These are phyloP conservation scores for Epinotia brunnichana DNA, from an alignment of 2,888 invertebrate genomes.

Conservation along the genomic window DNA sequence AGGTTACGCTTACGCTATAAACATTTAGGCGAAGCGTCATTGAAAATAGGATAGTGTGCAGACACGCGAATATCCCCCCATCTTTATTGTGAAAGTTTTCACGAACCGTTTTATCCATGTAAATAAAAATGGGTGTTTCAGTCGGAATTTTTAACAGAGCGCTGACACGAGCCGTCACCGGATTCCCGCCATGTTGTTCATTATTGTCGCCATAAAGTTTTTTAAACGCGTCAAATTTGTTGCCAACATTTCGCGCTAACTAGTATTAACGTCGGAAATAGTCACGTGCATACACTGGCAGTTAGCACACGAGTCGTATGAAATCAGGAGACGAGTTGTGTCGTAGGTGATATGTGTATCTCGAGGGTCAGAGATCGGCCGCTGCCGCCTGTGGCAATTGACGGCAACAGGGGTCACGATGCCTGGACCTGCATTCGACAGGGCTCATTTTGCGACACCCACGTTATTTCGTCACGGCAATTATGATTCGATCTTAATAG, in stretches of 20 bases:
- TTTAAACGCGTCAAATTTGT: conserved; percentile 7
- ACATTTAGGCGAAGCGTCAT: conserved; percentile 46
- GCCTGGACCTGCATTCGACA: conserved; percentile 66
- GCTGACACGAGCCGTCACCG: conserved; percentile 25
- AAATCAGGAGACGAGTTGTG: conserved; percentile 53
- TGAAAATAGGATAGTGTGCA: conserved; percentile 53
- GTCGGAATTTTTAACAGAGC: conserved; percentile 15
- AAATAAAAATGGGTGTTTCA: conserved; percentile 30
- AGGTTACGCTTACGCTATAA: background rate
- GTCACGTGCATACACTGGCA: conserved; percentile 7
- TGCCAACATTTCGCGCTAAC: conserved; percentile 1
- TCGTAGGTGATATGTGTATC: conserved; percentile 73
- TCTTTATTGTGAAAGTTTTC: conserved; percentile 57
- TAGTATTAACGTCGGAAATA: background rate
- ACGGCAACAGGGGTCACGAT: conserved; percentile 70
- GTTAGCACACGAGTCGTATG: conserved; percentile 46
- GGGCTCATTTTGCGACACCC: conserved; percentile 68
- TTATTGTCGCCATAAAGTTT: conserved; percentile 23
- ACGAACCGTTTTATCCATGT: conserved; percentile 45
- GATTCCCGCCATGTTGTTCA: conserved; percentile 5
- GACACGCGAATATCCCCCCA: conserved; percentile 58
- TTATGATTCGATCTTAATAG: conserved; percentile 41
- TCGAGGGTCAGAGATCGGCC: conserved; percentile 77
- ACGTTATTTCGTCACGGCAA: conserved; percentile 56
- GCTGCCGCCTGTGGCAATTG: conserved; percentile 73